Conservation (phyloP, 2,113 vertebrate genomes). For the Rhinogobius similis region DNA sequence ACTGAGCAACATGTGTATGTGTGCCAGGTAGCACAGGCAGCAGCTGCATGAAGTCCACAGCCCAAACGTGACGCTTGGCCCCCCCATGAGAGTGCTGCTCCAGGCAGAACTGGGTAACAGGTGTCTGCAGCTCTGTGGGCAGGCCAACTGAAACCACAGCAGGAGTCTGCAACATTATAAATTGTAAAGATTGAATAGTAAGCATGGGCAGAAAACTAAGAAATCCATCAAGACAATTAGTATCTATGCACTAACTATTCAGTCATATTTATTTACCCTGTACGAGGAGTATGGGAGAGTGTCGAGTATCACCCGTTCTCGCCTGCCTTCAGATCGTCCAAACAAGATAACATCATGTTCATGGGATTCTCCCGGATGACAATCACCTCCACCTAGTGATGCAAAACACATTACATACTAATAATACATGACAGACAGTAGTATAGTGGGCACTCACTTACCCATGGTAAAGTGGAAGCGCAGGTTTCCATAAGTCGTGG, state of each 20-base stretch:
- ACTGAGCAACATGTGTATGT: constrained; percentile 92
- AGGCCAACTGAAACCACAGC: constrained; percentile 89
- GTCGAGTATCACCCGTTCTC: constrained; percentile 85
- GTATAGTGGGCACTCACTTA: constrained; percentile 44
- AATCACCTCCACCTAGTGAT: constrained; percentile 84
- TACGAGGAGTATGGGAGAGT: constrained; percentile 89
- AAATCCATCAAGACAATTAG: neutral
- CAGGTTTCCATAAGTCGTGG: constrained; percentile 91
- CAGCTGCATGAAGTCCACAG: constrained; percentile 92
- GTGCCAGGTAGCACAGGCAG: constrained; percentile 88
- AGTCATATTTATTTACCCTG: constrained; percentile 78
- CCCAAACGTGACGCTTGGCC: constrained; percentile 87
- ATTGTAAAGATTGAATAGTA: neutral
- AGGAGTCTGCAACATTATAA: constrained; percentile 78
- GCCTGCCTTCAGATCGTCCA: constrained; percentile 85
- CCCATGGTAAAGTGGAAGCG: constrained; percentile 95
- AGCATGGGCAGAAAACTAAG: neutral
- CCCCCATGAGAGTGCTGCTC: constrained; percentile 91
- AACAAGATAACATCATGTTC: constrained; percentile 89
- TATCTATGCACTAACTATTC: neutral
- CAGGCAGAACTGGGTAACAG: constrained; percentile 91
- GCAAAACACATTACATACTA: constrained; percentile 7
- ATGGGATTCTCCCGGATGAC: constrained; percentile 91
- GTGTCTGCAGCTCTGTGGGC: constrained; percentile 89
- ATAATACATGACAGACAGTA: neutral